Evolutionary conservation across 1,140 invertebrate genomes (phyloP).

Genomic region (Paraescarpia echinospica): DNA sequence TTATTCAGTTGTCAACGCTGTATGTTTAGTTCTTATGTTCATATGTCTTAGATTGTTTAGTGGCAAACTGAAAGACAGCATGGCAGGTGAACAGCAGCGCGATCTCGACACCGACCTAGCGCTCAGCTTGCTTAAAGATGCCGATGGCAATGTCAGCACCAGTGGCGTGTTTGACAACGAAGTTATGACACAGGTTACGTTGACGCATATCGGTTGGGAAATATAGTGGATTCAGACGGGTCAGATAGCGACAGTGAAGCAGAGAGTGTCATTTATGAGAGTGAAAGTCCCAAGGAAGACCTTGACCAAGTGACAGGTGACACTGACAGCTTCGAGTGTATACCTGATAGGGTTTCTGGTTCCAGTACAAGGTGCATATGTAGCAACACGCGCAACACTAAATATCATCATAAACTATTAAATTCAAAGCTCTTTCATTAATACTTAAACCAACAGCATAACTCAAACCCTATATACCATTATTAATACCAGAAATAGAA

Average conservation of each 20-base stretch:
- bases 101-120: not conserved
- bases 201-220: not conserved
- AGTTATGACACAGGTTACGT: not conserved
- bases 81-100: conserved; percentile 3
- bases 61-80: not conserved
- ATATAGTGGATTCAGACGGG: not conserved
- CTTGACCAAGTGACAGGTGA: not conserved
- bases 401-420: too few species aligned
- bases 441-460: too few species aligned
- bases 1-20: conserved; percentile 2
- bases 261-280: not conserved
- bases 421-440: too few species aligned
- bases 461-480: too few species aligned
- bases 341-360: not conserved
- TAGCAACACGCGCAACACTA: too few species aligned
- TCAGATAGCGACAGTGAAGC: not conserved
- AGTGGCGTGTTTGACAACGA: not conserved
- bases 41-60: not conserved
- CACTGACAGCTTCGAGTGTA: not conserved
- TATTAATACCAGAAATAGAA: too few species aligned
- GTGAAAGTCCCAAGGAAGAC: not conserved
- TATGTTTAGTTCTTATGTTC: conserved; percentile 4
- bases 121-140: not conserved
- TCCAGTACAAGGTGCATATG: not conserved
- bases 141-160: not conserved